These are phyloP conservation scores for Pelosia muscerda DNA, from an alignment of 2,888 invertebrate genomes.

Conservation along the genomic window DNA sequence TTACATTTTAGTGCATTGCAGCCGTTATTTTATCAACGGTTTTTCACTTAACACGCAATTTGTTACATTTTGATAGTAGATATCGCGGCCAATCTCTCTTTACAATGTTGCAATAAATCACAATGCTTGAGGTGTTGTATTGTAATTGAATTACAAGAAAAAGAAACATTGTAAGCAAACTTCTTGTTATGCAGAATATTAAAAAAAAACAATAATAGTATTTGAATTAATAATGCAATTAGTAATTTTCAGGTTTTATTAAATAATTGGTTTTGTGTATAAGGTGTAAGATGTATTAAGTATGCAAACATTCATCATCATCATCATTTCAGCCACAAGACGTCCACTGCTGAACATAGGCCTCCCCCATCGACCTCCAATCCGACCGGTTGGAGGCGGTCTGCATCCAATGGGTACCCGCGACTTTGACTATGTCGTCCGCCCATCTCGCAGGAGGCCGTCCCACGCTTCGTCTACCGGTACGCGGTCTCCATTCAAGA, in stretches of 20 bases:
- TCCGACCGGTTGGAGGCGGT: no score
- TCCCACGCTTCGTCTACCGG: no score
- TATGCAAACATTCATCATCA: no score
- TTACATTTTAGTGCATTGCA: background rate
- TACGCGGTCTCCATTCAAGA: no score
- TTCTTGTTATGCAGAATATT: background rate
- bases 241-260: background rate
- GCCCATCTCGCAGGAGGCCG: no score
- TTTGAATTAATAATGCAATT: background rate
- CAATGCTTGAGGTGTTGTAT: background rate
- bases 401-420: no score
- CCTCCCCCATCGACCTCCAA: no score
- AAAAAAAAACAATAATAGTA: background rate
- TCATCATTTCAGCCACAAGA: no score
- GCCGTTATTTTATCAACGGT: background rate
- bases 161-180: background rate
- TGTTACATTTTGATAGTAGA: background rate
- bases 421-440: no score
- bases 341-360: no score
- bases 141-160: background rate
- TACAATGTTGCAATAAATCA: no score
- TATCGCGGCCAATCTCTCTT: background rate
- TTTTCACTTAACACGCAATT: constrained; percentile 8
- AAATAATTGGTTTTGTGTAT: background rate
- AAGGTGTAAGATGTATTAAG: no score